Evolutionary conservation across 2,113 vertebrate genomes (phyloP).

Genomic region (Indri indri): DNA sequence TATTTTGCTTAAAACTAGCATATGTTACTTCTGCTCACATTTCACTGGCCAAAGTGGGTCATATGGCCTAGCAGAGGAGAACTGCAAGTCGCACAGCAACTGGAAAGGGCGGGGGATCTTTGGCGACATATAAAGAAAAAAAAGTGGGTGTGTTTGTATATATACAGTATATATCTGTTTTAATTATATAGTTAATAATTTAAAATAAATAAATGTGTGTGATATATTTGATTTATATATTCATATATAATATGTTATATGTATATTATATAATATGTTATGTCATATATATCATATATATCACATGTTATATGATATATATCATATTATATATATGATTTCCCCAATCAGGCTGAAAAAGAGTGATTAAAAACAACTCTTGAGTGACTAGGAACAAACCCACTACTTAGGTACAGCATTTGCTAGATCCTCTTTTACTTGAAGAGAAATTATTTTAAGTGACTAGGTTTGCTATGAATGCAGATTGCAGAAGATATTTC

Average conservation of each 20-base stretch:
- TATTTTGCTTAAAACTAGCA: not conserved
- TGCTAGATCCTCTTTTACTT: not conserved
- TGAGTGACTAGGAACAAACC: not conserved
- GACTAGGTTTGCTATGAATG: not conserved
- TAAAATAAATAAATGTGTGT: not conserved
- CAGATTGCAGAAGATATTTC: not conserved
- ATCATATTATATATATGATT: not conserved
- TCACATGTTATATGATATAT: not conserved
- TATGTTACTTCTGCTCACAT: not conserved
- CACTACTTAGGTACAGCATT: not conserved
- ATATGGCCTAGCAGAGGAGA: not conserved
- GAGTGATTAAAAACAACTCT: not conserved
- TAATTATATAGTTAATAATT: not conserved
- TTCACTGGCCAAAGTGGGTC: not conserved
- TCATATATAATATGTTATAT: not conserved
- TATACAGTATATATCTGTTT: not conserved
- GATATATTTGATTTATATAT: not conserved
- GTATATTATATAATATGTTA: not conserved
- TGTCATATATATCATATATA: not conserved
- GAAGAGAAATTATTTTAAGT: constrained; percentile 33
- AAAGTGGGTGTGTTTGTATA: not conserved
- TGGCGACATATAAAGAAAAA: not conserved
- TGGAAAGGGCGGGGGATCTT: not conserved
- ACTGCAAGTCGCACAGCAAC: not conserved
- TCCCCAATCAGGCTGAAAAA: not conserved